A percentile compares a stretch with the other conserved stretches of the same genome.
Evolutionary conservation across 2,888 invertebrate species (phyloP).

Genomic region (Cephus pygmeus): DNA sequence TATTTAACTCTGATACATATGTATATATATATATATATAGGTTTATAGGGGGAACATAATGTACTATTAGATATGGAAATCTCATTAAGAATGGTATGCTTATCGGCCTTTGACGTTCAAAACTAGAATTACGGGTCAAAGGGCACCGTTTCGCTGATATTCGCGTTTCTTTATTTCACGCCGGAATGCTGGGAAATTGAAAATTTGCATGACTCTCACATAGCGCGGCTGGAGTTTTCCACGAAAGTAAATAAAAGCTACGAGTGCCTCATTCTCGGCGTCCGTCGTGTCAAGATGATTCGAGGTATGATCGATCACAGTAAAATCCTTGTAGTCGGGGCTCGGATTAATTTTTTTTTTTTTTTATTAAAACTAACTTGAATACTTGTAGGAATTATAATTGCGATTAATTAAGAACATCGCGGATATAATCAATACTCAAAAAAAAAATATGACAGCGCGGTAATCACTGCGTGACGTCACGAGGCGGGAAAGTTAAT

Average conservation of each 20-base stretch:
- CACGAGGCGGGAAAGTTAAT: background rate
- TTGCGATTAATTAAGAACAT: background rate
- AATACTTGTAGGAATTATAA: background rate
- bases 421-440: background rate
- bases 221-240: background rate
- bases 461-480: background rate
- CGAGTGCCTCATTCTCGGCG: no score
- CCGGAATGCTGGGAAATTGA: background rate
- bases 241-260: no score
- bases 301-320: background rate
- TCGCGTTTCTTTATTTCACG: background rate
- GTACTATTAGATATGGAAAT: conserved; percentile 24
- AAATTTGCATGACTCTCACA: background rate
- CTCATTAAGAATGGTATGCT: conserved; percentile 28
- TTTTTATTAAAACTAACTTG: background rate
- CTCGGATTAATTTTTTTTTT: background rate
- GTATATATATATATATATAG: background rate
- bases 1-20: no score
- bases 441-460: background rate
- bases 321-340: background rate
- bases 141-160: background rate
- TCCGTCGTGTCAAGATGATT: no score
- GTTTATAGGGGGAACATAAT: background rate
- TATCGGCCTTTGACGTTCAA: background rate
- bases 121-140: background rate